phyloP scores from a whole-genome alignment of 2,888 invertebrate species.

The Eledone cirrhosa region DNA sequence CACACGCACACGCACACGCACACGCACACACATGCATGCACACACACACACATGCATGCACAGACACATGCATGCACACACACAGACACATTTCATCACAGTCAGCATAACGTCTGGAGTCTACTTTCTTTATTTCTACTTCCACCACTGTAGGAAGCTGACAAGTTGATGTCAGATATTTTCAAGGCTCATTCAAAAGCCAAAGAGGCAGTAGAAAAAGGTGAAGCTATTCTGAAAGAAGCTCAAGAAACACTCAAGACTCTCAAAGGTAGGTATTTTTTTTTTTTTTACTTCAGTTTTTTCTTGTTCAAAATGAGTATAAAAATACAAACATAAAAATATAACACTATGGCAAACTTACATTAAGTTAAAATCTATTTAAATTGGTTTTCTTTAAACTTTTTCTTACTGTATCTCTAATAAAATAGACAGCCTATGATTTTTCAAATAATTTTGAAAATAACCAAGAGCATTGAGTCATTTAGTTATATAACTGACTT shows the following conservation, averaged over 20 bases:
- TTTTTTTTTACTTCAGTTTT: neutral
- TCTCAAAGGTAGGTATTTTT: constrained; percentile 68
- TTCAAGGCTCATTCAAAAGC: constrained; percentile 77
- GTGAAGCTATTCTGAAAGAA: constrained; percentile 82
- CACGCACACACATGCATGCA: no score
- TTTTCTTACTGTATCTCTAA: neutral
- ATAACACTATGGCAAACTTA: neutral
- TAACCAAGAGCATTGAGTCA: no score
- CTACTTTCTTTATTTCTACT: neutral
- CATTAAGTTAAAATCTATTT: neutral
- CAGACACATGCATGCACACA: neutral
- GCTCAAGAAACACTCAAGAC: constrained; percentile 83
- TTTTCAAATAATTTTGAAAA: no score
- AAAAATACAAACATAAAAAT: constrained; percentile 9
- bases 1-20: no score
- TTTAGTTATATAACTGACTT: no score
- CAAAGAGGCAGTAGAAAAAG: constrained; percentile 82
- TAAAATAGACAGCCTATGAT: no score
- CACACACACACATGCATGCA: no score
- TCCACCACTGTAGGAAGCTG: constrained; percentile 73
- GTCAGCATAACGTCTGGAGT: no score
- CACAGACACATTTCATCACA: neutral
- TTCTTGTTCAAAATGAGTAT: neutral
- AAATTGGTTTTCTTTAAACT: neutral
- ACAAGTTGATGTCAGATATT: constrained; percentile 81